These are phyloP conservation scores for Pristionchus maxplancki DNA, from an alignment of 2,888 invertebrate species.

Conservation along the genomic window DNA sequence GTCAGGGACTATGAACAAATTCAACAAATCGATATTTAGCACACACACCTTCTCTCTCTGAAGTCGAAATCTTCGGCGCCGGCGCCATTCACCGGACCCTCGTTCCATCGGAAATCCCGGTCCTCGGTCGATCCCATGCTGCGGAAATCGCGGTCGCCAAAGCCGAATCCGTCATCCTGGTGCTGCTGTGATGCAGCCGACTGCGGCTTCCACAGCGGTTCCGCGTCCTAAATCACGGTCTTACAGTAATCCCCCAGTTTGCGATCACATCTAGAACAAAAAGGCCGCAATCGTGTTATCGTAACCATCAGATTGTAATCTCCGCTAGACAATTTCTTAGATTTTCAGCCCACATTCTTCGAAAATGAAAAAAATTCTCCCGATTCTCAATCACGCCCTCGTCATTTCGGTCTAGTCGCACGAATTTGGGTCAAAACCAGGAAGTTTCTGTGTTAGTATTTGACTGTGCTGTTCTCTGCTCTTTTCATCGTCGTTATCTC, in stretches of 20 bases:
- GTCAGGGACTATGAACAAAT: not conserved
- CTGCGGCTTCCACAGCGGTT: conserved; percentile 34
- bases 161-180: conserved; percentile 47
- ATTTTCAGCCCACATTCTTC: no score
- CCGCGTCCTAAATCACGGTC: not conserved
- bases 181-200: not conserved
- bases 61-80: conserved; percentile 47
- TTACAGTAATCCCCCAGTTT: not conserved
- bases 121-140: conserved; percentile 21
- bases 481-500: not conserved
- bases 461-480: not conserved
- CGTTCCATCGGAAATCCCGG: conserved; percentile 50
- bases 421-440: not conserved
- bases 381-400: not conserved
- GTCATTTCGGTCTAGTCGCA: not conserved
- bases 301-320: not conserved
- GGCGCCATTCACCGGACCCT: conserved; percentile 21
- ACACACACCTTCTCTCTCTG: conserved; percentile 37
- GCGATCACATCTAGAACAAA: no score
- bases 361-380: not conserved
- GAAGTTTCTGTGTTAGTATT: not conserved
- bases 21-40: not conserved
- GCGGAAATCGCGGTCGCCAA: conserved; percentile 48
- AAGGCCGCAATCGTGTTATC: not conserved
- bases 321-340: not conserved